Evolutionary conservation across 2,113 vertebrate species (phyloP).

Genomic region (Asarcornis scutulata): DNA sequence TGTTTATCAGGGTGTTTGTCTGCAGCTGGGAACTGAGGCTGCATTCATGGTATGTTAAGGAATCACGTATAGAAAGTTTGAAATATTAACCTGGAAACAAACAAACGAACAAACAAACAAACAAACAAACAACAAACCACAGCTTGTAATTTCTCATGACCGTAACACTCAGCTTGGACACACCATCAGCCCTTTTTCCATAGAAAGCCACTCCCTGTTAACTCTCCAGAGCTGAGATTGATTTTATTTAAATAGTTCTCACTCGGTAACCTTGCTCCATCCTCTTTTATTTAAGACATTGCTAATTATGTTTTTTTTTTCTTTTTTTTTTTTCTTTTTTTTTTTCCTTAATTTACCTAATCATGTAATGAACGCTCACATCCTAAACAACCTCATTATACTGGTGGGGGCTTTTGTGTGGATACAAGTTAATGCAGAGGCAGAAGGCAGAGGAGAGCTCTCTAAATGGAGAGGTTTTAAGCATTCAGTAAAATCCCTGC

Average conservation of each 20-base stretch:
- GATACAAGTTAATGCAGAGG: constrained; percentile 2
- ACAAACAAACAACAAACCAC: background rate
- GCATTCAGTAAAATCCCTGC: constrained; percentile 24
- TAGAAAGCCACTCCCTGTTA: background rate
- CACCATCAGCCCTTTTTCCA: background rate
- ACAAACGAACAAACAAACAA: background rate
- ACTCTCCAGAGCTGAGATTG: background rate
- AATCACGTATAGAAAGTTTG: constrained; percentile 45
- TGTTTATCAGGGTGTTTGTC: constrained; percentile 49
- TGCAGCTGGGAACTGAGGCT: constrained; percentile 24
- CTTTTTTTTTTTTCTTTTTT: background rate
- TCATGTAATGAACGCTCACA: background rate
- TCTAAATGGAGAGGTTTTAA: constrained; percentile 30
- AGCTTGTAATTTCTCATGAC: constrained; percentile 18
- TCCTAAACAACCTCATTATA: constrained; percentile 44
- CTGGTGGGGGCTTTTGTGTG: background rate
- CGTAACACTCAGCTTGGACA: background rate
- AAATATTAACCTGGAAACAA: constrained; percentile 21
- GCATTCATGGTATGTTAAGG: constrained; percentile 28
- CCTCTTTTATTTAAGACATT: constrained; percentile 54
- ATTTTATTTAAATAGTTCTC: constrained; percentile 52
- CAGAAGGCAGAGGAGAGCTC: constrained; percentile 7
- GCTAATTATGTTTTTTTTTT: background rate
- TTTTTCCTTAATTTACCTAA: constrained; percentile 23
- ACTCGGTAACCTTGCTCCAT: constrained; percentile 36